Percentiles rank a stretch among this genome's conserved stretches.
These are phyloP conservation scores for Scolopax bukidnonensis DNA, from an alignment of 2,797 vertebrate genomes.

Conservation along the genomic window DNA sequence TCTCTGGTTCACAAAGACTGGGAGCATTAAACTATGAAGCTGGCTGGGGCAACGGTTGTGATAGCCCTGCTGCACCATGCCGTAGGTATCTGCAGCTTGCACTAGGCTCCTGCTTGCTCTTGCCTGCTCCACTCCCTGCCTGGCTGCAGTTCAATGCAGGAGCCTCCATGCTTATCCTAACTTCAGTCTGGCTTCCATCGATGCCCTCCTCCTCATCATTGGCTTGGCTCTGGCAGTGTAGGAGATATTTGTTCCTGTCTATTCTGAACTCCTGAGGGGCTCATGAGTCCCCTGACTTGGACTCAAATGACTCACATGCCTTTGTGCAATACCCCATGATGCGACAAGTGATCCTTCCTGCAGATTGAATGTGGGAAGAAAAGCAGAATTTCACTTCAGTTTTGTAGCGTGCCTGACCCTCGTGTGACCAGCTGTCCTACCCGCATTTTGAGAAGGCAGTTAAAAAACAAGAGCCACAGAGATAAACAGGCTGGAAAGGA, in stretches of 20 bases:
- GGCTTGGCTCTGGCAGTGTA: background rate
- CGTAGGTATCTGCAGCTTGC: background rate
- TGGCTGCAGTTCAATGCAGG: background rate
- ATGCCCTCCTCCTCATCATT: background rate
- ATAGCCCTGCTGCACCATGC: background rate
- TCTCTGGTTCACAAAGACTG: background rate
- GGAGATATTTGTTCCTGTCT: background rate
- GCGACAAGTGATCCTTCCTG: background rate
- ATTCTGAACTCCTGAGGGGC: background rate
- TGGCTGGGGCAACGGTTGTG: background rate
- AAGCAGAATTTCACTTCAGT: background rate
- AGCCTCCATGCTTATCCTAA: background rate
- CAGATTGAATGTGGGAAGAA: background rate
- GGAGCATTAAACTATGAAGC: background rate
- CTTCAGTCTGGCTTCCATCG: background rate
- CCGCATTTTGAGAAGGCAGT: background rate
- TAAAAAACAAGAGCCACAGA: background rate
- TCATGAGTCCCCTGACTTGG: background rate
- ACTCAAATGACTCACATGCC: background rate
- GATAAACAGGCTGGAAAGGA: background rate
- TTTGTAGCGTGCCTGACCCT: background rate
- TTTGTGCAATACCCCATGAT: background rate
- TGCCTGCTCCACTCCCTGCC: background rate
- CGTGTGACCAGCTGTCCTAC: background rate
- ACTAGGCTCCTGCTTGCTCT: background rate